phyloP scores from a whole-genome alignment of 2,888 invertebrate genomes.

The Odontocolon sp. region DNA sequence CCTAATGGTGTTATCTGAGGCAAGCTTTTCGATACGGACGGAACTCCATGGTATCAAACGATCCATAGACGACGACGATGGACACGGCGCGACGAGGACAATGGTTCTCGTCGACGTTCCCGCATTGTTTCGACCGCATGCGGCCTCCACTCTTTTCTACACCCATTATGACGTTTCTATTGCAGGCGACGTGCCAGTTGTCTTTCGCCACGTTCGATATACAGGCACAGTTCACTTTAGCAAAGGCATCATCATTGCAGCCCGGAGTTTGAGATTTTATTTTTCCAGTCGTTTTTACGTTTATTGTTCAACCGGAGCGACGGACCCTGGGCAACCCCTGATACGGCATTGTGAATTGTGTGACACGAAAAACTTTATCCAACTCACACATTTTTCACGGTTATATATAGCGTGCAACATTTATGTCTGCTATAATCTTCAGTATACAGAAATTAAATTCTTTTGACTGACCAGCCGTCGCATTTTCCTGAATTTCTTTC shows the following conservation, averaged over 20 bases:
- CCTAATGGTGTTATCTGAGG: conserved; percentile 48
- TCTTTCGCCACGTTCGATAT: conserved; percentile 39
- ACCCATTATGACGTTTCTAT: conserved; percentile 60
- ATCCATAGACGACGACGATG: conserved; percentile 56
- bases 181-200: conserved; percentile 55
- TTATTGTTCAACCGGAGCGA: conserved; percentile 45
- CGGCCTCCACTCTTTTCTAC: conserved; percentile 58
- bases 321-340: conserved; percentile 30
- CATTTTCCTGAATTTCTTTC: too few relatives aligned
- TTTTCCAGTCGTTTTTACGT: conserved; percentile 47
- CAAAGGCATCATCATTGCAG: background rate
- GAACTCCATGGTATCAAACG: conserved; percentile 50
- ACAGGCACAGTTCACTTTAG: conserved; percentile 36
- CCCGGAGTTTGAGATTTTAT: conserved; percentile 44
- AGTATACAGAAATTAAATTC: background rate
- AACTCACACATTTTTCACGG: conserved; percentile 29
- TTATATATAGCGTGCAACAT: background rate
- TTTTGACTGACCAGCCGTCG: too few relatives aligned
- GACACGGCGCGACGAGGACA: conserved; percentile 68
- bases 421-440: background rate
- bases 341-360: conserved; percentile 29
- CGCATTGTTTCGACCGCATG: conserved; percentile 71
- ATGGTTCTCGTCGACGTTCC: conserved; percentile 68
- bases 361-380: conserved; percentile 33
- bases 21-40: conserved; percentile 56